phyloP scores from a whole-genome alignment of 92 coral and sea anemone genomes.

The Zoanthus solanderi region DNA sequence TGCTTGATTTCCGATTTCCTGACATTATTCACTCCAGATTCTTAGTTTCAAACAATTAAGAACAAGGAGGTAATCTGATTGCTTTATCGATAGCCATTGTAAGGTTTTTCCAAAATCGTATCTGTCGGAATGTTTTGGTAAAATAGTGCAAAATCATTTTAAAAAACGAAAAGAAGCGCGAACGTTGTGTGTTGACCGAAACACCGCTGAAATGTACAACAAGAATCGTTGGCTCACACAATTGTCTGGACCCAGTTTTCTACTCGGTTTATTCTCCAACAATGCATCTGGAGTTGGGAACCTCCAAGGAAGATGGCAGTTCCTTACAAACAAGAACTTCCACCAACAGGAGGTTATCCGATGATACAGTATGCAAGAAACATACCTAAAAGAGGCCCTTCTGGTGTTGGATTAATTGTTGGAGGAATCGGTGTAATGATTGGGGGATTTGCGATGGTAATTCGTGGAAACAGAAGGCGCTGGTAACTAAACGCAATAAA shows the following conservation, averaged over 20 bases:
- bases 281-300: slow-evolving; percentile 23
- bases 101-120: not conserved
- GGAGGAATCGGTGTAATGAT: slow-evolving; percentile 92
- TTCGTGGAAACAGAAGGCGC: slow-evolving; percentile 91
- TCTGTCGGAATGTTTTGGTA: not conserved
- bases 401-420: slow-evolving; percentile 81
- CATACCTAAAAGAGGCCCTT: slow-evolving; percentile 90
- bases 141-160: slow-evolving; percentile 17
- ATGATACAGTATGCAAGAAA: slow-evolving; percentile 86
- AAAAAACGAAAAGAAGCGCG: slow-evolving; percentile 39
- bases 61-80: not conserved
- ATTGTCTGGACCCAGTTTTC: slow-evolving; percentile 26
- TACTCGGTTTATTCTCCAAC: slow-evolving; percentile 30
- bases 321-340: slow-evolving; percentile 87
- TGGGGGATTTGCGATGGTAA: slow-evolving; percentile 88
- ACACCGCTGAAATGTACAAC: slow-evolving; percentile 38
- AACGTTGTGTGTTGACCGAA: slow-evolving; percentile 31
- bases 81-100: not conserved
- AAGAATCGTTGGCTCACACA: slow-evolving; percentile 15
- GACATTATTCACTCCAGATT: not conserved
- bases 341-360: slow-evolving; percentile 98
- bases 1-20: slow-evolving; percentile 24
- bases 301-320: slow-evolving; percentile 82
- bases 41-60: not conserved
- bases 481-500: slow-evolving; percentile 64